Evolutionary conservation across 2,888 invertebrate species (phyloP).

Genomic region (Mesorhabditis belari): DNA sequence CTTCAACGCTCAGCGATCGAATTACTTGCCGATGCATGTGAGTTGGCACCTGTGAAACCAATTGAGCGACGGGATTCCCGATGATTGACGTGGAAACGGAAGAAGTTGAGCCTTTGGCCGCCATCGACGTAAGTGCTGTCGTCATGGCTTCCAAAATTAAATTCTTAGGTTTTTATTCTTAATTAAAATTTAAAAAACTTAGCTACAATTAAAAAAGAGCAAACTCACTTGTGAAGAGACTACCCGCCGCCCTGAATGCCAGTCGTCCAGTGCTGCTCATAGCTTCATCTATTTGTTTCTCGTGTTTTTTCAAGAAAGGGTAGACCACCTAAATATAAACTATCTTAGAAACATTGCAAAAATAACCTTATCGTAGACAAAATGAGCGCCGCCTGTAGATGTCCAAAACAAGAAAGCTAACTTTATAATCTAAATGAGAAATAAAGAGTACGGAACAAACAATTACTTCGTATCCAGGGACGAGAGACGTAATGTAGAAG

Average conservation of each 20-base stretch:
- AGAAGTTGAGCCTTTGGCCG: too few species aligned
- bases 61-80: too few species aligned
- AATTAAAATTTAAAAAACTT: too few species aligned
- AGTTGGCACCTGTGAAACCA: too few species aligned
- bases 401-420: neutral
- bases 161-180: too few species aligned
- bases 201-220: too few species aligned
- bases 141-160: too few species aligned
- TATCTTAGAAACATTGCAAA: neutral
- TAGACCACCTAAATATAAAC: neutral
- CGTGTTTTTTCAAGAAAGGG: neutral
- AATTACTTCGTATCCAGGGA: neutral
- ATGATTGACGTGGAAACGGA: too few species aligned
- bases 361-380: neutral
- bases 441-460: neutral
- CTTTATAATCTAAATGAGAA: neutral
- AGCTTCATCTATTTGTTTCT: neutral
- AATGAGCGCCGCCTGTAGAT: neutral
- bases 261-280: neutral
- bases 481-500: neutral
- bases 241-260: neutral
- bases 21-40: too few species aligned
- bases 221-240: too few species aligned
- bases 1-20: too few species aligned
- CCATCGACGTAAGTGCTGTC: too few species aligned